Base-by-base conservation (phyloP, 2,888 invertebrate species). In the Pachycephus smyrnensis region DNA sequence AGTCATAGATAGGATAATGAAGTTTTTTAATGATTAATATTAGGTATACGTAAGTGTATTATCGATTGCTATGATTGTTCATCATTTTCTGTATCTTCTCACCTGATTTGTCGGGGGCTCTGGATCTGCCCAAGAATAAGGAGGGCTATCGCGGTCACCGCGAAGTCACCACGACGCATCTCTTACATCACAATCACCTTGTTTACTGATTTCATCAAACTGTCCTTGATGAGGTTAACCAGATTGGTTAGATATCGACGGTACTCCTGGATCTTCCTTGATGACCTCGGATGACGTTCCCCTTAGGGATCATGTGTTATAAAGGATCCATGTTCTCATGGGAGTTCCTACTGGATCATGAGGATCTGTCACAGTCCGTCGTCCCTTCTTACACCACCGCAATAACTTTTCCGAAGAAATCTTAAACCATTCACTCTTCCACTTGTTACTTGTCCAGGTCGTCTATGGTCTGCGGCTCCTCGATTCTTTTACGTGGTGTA, bases 101-200 rank as follows among this genome's bases (percentile, higher is more conserved):
- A 91, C 91, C 90, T 91, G 80, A 89, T 85, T 82, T 89, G 89
- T 80, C 88, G 88, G 78, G 90, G 90, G 82, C 87, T 89, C 84
- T 90, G 91, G 81, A 90, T 86, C 84, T 90, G 91, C 87, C 91
- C 91, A 83, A 91, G 88, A 85, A 90, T 85, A 80, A 91, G 87
- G 83, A 91, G 90, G 90, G 90, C 90, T 89, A 91, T 90, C 91
- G 91, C 91, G 91, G 88, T 89, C 84, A 90, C 89, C 91, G 91
- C 91, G 91, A 91, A 88, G 88, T 90, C 91, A 89, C 89, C 90
- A 83, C 90, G 90, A 89, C 91, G 91, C 91, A 91, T 91, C 89
- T 91, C 91, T 91, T 89, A 90, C 90, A 90, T 90, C 90, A 91
- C 90, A 89, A 87, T 89, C 86, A 87, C 84, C 88, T 87, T 88